phyloP scores from a whole-genome alignment of 2,888 invertebrate species.

The Hemaris fuciformis region DNA sequence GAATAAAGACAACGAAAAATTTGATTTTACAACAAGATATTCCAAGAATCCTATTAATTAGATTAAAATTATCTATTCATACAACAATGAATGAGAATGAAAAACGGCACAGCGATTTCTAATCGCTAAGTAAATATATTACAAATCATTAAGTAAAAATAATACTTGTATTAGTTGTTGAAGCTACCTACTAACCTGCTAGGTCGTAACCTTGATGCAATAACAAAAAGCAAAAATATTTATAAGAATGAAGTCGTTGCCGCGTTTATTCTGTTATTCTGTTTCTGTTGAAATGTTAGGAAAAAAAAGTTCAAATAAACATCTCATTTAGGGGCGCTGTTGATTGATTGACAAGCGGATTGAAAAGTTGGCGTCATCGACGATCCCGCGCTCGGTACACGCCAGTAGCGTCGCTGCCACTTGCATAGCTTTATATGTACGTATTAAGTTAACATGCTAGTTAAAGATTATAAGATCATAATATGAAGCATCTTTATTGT shows the following conservation, averaged over 20 bases:
- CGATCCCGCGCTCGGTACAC: not conserved
- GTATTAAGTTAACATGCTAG: not conserved
- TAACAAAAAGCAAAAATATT: not conserved
- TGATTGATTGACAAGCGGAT: not conserved
- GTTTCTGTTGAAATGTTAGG: not conserved
- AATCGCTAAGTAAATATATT: too few relatives aligned
- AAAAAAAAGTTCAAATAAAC: not conserved
- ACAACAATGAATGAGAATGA: too few relatives aligned
- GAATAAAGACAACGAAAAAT: too few relatives aligned
- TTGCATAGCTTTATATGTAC: not conserved
- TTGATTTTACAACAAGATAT: too few relatives aligned
- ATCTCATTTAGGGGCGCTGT: not conserved
- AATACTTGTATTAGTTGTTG: too few relatives aligned
- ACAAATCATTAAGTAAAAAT: too few relatives aligned
- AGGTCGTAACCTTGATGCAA: not conserved
- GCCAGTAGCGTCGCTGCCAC: not conserved
- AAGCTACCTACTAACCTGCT: not conserved
- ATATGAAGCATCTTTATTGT: too few relatives aligned
- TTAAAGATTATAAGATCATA: too few relatives aligned
- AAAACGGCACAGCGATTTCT: too few relatives aligned
- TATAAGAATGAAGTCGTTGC: not conserved
- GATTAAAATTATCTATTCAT: too few relatives aligned
- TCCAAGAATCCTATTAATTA: too few relatives aligned
- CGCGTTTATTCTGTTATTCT: not conserved
- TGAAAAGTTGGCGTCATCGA: constrained; percentile 4